Base-by-base conservation (phyloP, 2,888 invertebrate genomes). In the Lydus trimaculatus region DNA sequence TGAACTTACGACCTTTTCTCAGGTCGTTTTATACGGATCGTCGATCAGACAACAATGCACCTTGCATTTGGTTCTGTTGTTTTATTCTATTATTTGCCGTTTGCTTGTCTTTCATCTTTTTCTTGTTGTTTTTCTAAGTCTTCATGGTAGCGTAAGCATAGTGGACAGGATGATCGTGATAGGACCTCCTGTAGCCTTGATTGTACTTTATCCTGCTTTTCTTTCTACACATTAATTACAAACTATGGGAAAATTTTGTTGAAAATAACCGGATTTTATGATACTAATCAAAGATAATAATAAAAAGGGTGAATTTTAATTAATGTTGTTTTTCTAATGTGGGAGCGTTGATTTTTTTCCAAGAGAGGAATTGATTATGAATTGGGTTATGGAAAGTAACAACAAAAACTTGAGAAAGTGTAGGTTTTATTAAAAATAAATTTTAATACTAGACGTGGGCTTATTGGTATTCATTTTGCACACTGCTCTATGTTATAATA, bases 41-140 rank as follows among this genome's bases (percentile, higher is more conserved):
- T 60, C 75, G 80, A 78, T 78, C 81, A 81, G 81, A 81, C 81
- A 81, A 81, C 81, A 81, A 75, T 72, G 75, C 71, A 59, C 71
- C 69, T 67, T 63, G 68, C 48, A 52, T 52, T 59, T 59, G 59
- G 17, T 58, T 52, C 48, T 52, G 20, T 52, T 52, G 48, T 52
- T 52, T 52, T 23, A 52, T 52, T 52, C 48, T 20, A 52, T 52
- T 52, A 52, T 52, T 52, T 23, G 23, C 23, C 48, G 48, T 52
- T 23, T 52, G 43, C 48, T 52, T 23, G 48, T 52, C 43, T 43
- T 43, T 43, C 11, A 43, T 43, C 43, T 43, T 43, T n/a, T 17
- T 43, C 43, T 43, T 43, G n/a, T 43, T 61, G 63, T 67, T 58
- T 59, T 63, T 56, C 73, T 67, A 68, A 72, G 70, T 76, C 71